Evolutionary conservation across 2,113 vertebrate species (phyloP), one percentile per base, ranked within the genome.

Genomic region (Oreocharis arfaki): DNA sequence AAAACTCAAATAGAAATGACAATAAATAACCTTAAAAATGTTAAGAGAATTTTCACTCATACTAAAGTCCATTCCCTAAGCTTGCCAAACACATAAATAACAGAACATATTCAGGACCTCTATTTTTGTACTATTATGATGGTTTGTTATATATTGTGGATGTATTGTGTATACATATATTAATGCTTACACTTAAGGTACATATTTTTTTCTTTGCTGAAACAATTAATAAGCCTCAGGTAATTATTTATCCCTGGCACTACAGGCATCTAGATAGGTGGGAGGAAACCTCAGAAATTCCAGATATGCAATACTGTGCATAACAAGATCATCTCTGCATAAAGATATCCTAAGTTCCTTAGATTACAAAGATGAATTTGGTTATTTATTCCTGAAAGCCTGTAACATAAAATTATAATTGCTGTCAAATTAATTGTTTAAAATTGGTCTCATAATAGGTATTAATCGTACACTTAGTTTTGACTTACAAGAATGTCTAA

Each of bases 131-230:
- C 94, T 96, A 96, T 95, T 91, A 93, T 71, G 95, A 89, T 96
- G 94, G 96, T 95, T 94, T 93, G 95, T 97, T 97, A 95, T 91
- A 90, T 93, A 95, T 71, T 80, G 94, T 75, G 87, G 97, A 97
- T 95, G 95, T 95, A 95, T 33, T 89, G 96, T 91, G 95, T 95
- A 95, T 89, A 98, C 98, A 97, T 96, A 95, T 97, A 97, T 97
- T 97, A 96, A 95, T 97, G 96, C 96, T 97, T 93, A 97, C 94
- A 92, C 94, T 94, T 96, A 96, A 92, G 96, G 97, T 97, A 97
- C 96, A 96, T 97, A 90, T 85, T 94, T 97, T 97, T 97, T 97
- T 98, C 97, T 98, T 97, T 97, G 95, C 96, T 98, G 97, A 97
- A 97, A 96, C 84, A 94, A 95, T 96, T 97, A 97, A 97, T 97